Conservation (phyloP, 2,113 vertebrate genomes). For the Orcinus orca region DNA sequence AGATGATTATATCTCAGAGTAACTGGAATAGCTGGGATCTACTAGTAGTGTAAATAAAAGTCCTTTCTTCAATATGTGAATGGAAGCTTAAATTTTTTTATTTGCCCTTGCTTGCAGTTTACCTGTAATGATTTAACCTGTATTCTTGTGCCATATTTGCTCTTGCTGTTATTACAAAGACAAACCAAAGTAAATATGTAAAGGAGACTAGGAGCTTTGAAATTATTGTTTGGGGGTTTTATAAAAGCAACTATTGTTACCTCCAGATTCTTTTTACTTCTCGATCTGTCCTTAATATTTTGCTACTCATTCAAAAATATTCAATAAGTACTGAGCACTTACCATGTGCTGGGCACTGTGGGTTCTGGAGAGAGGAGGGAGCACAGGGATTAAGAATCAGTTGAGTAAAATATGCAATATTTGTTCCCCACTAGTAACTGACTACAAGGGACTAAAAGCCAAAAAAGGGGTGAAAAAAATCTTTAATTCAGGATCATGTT, state of each 20-base stretch:
- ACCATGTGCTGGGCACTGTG: not conserved
- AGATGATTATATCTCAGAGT: slow-evolving; percentile 55
- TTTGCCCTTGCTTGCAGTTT: slow-evolving; percentile 47
- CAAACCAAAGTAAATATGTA: slow-evolving; percentile 64
- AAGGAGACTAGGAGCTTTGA: slow-evolving; percentile 51
- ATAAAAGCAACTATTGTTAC: not conserved
- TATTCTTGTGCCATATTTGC: slow-evolving; percentile 66
- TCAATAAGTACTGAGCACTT: not conserved
- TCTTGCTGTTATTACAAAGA: slow-evolving; percentile 40
- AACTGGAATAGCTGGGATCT: slow-evolving; percentile 67
- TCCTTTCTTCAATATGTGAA: slow-evolving; percentile 65
- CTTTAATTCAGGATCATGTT: slow-evolving; percentile 26
- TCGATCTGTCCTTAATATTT: not conserved
- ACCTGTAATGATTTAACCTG: slow-evolving; percentile 59
- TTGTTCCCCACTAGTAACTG: not conserved
- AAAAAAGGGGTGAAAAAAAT: slow-evolving; percentile 32
- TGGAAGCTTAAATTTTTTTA: slow-evolving; percentile 62
- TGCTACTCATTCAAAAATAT: not conserved
- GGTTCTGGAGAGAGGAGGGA: not conserved
- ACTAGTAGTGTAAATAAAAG: slow-evolving; percentile 67
- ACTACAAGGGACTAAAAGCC: slow-evolving; percentile 35
- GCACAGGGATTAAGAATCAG: not conserved
- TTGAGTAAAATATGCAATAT: not conserved
- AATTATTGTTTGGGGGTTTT: slow-evolving; percentile 12
- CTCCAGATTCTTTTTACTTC: slow-evolving; percentile 36